Evolutionary conservation across 1,140 invertebrate species (phyloP), one percentile per base, ranked within the genome.

Genomic region (Drosophila arizonae): DNA sequence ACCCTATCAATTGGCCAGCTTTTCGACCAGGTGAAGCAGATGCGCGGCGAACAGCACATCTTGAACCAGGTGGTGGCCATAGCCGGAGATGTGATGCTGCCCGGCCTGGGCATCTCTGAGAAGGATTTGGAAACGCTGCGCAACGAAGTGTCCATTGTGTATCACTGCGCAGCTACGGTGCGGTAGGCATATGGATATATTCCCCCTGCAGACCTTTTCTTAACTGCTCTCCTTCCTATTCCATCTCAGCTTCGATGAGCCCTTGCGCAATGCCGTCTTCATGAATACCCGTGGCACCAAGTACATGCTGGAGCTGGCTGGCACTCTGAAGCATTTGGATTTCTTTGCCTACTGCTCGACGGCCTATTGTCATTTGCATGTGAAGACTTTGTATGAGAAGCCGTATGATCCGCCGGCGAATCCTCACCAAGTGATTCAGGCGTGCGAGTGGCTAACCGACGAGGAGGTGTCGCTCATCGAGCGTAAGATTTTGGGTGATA

Each of bases 101-200:
- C 94, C 0, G 95, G 95, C 24, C 92, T 99, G 26, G 98, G 96
- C 3, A 92, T 99, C 4, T 95, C 93, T 8, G 89, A 94, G 0
- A 90, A 93, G n/a, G 96, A 98, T 91, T 92, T 94, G 52, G 87
- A 95, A 63, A 92, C 94, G 15, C 90, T 99, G 0, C 92, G 93
- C 24, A 93, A 96, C 5, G 94, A 95, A 71, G 94, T 98, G 1
- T 93, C 95, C 41, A 94, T 98, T 54, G 95, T 99, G 0, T 97
- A 97, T 86, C 98, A 99, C 86, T 96, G 94, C 30, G 98, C 98
- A 0, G 98, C 98, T 0, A 98, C 98, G 46, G 96, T 96, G 62
- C 89, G 91, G 90, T 91, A 30, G 78, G 76, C 52, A 11, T 15
- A 39, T 2, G 33, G 6, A 8, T 33, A 21, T 10, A 15, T 13